Evolutionary conservation across 35 echinoderm and acorn worm genomes (phyloP).

Genomic region (Apostichopus parvimensis): DNA sequence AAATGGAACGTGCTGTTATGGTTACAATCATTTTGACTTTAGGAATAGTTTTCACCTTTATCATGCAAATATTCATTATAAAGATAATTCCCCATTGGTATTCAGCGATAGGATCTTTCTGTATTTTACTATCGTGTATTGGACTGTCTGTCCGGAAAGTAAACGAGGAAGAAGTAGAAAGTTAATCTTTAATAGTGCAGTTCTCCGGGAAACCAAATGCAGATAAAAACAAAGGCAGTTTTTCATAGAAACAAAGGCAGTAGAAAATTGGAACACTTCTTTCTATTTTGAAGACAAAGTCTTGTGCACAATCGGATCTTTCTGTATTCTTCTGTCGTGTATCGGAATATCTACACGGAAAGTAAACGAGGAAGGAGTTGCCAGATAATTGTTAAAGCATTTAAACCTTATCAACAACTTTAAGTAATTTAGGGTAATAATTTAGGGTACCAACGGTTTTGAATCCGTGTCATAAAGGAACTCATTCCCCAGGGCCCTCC

Average conservation of each 20-base stretch:
- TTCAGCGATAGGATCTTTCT: slow-evolving; percentile 16
- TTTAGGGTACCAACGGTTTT: too few species aligned
- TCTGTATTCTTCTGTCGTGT: slow-evolving; percentile 15
- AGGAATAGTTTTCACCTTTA: slow-evolving; percentile 38
- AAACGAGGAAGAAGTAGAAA: not conserved
- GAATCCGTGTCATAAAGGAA: too few species aligned
- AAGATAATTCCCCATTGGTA: slow-evolving; percentile 36
- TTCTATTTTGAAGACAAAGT: too few species aligned
- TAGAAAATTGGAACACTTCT: too few species aligned
- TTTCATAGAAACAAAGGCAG: too few species aligned
- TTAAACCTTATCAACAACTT: too few species aligned
- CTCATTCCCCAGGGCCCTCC: not conserved
- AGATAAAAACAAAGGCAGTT: too few species aligned
- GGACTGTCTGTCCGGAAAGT: slow-evolving; percentile 31
- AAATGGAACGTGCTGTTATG: slow-evolving; percentile 23
- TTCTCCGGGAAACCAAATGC: too few species aligned
- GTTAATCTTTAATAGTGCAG: too few species aligned
- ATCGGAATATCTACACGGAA: slow-evolving; percentile 47
- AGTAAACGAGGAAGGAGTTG: not conserved
- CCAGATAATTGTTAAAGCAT: too few species aligned
- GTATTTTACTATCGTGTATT: slow-evolving; percentile 12
- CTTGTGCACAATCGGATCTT: not conserved
- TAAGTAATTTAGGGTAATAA: too few species aligned
- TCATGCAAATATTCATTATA: slow-evolving; percentile 25
- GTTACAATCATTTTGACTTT: slow-evolving; percentile 23